These are phyloP conservation scores for Pandemis cinnamomeana DNA, from an alignment of 2,888 invertebrate species.

Conservation along the genomic window DNA sequence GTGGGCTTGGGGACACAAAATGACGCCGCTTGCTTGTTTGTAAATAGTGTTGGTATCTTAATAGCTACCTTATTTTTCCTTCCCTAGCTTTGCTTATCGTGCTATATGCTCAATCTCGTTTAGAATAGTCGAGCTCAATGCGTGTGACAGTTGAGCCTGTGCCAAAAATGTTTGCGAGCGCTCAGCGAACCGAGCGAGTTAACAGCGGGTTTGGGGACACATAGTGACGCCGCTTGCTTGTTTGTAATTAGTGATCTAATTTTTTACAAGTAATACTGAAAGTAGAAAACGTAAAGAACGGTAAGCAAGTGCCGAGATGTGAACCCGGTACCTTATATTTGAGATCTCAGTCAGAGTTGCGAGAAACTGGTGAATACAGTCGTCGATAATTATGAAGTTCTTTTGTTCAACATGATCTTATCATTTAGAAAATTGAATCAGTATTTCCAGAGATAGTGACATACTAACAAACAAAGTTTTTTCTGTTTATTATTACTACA, in stretches of 20 bases:
- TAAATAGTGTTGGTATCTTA: not conserved
- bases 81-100: not conserved
- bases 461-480: no score
- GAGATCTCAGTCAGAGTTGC: no score
- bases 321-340: no score
- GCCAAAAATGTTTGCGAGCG: slow-evolving; percentile 75
- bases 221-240: slow-evolving; percentile 9
- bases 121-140: slow-evolving; percentile 60
- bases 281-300: no score
- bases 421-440: no score
- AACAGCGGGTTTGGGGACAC: slow-evolving; percentile 12
- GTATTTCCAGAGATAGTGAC: no score
- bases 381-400: no score
- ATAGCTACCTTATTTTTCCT: no score
- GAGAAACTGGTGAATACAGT: no score
- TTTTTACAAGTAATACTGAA: not conserved
- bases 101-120: not conserved
- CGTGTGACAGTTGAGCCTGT: slow-evolving; percentile 80
- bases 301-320: no score
- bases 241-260: slow-evolving; percentile 12
- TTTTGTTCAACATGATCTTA: no score
- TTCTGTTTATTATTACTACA: no score
- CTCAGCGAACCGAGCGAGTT: slow-evolving; percentile 53
- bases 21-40: slow-evolving; percentile 5
- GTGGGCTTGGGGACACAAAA: slow-evolving; percentile 15